A percentile compares a stretch with the other conserved stretches of the same genome.
Conservation (phyloP, 2,888 invertebrate genomes). For the Patella caerulea region DNA sequence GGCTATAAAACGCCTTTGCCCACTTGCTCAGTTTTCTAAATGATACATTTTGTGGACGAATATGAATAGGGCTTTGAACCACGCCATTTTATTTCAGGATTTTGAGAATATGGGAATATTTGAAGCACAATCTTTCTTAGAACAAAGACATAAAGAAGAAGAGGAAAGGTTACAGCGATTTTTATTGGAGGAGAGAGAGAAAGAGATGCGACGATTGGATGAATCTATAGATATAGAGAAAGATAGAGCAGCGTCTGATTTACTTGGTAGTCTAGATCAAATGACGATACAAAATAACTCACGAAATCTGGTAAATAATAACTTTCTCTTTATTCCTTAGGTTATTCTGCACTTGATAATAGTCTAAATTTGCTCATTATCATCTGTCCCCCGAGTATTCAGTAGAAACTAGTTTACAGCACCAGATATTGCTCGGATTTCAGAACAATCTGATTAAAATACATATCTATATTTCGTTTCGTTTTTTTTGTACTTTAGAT, state of each 20-base stretch:
- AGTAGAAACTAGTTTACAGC: too few species aligned
- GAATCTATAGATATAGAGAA: constrained; percentile 55
- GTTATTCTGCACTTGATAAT: too few species aligned
- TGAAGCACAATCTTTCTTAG: constrained; percentile 88
- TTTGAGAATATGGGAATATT: constrained; percentile 74
- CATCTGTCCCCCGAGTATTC: too few species aligned
- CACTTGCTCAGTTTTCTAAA: too few species aligned
- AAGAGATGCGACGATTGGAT: constrained; percentile 59
- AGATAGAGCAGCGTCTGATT: constrained; percentile 59
- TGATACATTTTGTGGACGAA: too few species aligned
- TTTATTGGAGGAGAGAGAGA: constrained; percentile 61
- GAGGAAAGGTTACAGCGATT: constrained; percentile 85
- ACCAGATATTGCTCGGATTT: too few species aligned
- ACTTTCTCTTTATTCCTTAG: too few species aligned
- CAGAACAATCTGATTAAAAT: too few species aligned
- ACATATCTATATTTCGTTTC: too few species aligned
- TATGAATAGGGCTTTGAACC: not conserved
- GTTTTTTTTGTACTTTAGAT: too few species aligned
- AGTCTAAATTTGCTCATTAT: too few species aligned
- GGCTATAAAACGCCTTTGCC: too few species aligned
- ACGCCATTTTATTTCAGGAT: constrained; percentile 79
- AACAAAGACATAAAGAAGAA: constrained; percentile 96
- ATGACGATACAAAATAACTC: constrained; percentile 48
- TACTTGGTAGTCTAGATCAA: constrained; percentile 54
- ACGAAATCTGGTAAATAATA: constrained; percentile 25